phyloP scores from a whole-genome alignment of 2,113 vertebrate species.

The Octodon degus region DNA sequence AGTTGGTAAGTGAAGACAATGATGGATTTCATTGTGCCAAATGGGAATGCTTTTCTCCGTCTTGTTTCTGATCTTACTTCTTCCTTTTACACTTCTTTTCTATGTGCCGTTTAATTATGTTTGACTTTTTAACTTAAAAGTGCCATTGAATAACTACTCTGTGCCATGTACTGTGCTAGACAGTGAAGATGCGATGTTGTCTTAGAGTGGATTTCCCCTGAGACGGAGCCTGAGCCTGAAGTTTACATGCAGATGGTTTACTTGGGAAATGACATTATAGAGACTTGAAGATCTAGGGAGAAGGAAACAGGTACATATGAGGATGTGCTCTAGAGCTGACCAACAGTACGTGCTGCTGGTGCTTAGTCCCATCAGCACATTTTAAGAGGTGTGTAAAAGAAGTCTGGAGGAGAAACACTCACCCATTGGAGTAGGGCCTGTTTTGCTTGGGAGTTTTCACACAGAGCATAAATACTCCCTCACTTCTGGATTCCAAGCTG shows the following conservation, averaged over 20 bases:
- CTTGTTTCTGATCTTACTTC: neutral
- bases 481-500: neutral
- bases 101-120: neutral
- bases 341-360: neutral
- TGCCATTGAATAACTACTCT: neutral
- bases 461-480: neutral
- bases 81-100: neutral
- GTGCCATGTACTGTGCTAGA: neutral
- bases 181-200: neutral
- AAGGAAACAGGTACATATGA: neutral
- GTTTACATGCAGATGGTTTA: neutral
- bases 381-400: neutral
- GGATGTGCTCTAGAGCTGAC: neutral
- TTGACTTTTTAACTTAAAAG: neutral
- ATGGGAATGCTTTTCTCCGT: neutral
- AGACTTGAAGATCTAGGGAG: neutral
- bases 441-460: neutral
- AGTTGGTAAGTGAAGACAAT: neutral
- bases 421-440: neutral
- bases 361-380: neutral
- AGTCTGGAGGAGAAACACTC: neutral
- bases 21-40: neutral
- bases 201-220: neutral
- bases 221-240: conserved; percentile 1
- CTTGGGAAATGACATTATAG: neutral